Percentiles rank a stretch among this genome's conserved stretches.
Conservation (phyloP, 2,113 vertebrate genomes). For the Colistium nudipinnis region DNA sequence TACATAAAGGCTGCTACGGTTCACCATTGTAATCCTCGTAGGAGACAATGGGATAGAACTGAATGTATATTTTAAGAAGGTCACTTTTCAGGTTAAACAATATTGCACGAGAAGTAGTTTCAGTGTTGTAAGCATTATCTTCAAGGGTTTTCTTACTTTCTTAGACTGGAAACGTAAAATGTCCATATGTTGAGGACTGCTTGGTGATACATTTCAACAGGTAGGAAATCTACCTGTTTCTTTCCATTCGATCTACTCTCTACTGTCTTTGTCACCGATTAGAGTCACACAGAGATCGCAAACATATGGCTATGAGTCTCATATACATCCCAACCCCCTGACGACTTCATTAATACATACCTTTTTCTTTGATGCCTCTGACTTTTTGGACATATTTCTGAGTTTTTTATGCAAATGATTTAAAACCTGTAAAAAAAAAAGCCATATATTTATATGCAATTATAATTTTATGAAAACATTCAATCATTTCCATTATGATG, state of each 20-base stretch:
- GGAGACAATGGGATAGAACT: background rate
- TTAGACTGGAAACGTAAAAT: background rate
- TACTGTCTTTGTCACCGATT: background rate
- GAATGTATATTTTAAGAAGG: background rate
- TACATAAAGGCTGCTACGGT: background rate
- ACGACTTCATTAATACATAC: slow-evolving; percentile 73
- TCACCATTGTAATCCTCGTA: background rate
- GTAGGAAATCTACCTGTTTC: background rate
- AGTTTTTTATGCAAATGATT: slow-evolving; percentile 96
- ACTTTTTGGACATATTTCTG: slow-evolving; percentile 97
- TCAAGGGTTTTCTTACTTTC: background rate
- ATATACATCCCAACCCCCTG: background rate
- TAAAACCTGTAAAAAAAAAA: slow-evolving; percentile 86
- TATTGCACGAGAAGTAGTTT: background rate
- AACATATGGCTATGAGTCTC: too few species aligned
- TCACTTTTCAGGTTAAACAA: background rate
- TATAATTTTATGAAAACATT: background rate
- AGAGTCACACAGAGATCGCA: background rate
- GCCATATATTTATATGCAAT: background rate
- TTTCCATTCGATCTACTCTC: background rate
- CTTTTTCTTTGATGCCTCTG: slow-evolving; percentile 98
- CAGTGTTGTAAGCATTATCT: background rate
- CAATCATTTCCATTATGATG: background rate
- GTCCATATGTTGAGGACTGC: background rate
- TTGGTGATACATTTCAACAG: background rate